Evolutionary conservation across 2,888 invertebrate genomes (phyloP), one percentile per base, ranked within the genome.

Genomic region (Prenolepis imparis): DNA sequence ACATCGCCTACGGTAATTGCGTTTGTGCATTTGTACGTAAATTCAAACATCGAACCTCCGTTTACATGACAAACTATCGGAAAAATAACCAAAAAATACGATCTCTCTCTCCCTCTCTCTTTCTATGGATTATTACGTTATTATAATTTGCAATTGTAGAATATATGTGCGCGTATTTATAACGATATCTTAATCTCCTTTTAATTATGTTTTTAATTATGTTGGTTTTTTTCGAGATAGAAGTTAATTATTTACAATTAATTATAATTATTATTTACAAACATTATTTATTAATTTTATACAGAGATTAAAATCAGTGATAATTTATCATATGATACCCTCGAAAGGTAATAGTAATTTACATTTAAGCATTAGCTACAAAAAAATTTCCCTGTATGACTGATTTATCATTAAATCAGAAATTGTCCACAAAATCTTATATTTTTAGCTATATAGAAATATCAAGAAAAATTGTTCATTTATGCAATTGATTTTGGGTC

Each of bases 1-100:
- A 75, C 18, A 75, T 75, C 24, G 24, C 75, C 84, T 83, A 89
- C 89, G 90, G 89, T 87, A 87, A 90, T 88, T 89, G 84, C 82
- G 84, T 77, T 78, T 85, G 85, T 88, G 70, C 83, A 86, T 88
- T 44, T 82, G 85, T 72, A 68, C 59, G 55, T 59, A 73, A 57
- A 85, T 84, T 84, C 80, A 63, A 64, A 82, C 75, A 66, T 57
- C 73, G 64, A 75, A 57, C 41, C 48, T 39, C 52, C 36, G 18
- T 75, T 75, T 75, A 21, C 59, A 52, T 32, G 21, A 74, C 24
- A 24, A n/a, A 32, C 36, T 66, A 75, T 61, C 59, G 12, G 15
- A 59, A 18, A 61, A 63, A 74, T 63, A 66, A 74, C 28, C 24
- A 52, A 52, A 39, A 48, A 67, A 39, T 67, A 48, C 9, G 18